phyloP scores from a whole-genome alignment of 2,113 vertebrate genomes.

The Emydocephalus ijimae region DNA sequence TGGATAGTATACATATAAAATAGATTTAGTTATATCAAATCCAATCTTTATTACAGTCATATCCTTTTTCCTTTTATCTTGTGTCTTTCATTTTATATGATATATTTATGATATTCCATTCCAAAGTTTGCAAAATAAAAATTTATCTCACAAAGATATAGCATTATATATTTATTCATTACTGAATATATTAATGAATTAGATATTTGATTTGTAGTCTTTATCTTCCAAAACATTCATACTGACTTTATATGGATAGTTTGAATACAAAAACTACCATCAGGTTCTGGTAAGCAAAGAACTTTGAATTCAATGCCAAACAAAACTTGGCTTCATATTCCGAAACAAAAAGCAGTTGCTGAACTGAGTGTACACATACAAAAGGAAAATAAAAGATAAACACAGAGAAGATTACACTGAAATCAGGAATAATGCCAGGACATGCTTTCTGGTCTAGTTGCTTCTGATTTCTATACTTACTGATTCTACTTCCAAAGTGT shows the following conservation, averaged over 20 bases:
- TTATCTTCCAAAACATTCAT: slow-evolving; percentile 15
- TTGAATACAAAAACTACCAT: slow-evolving; percentile 49
- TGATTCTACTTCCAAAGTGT: background rate
- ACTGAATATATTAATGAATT: background rate
- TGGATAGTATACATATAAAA: background rate
- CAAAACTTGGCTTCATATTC: slow-evolving; percentile 40
- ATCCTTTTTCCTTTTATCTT: background rate
- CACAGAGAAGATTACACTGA: slow-evolving; percentile 37
- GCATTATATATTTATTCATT: background rate
- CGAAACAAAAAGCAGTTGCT: slow-evolving; percentile 41
- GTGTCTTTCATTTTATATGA: background rate
- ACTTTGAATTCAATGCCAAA: slow-evolving; percentile 47
- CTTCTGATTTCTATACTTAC: slow-evolving; percentile 30
- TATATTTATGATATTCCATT: background rate
- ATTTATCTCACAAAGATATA: background rate
- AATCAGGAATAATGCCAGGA: slow-evolving; percentile 20
- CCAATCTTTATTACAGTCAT: background rate
- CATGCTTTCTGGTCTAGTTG: slow-evolving; percentile 33
- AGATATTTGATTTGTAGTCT: background rate
- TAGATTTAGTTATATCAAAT: background rate
- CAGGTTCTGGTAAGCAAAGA: slow-evolving; percentile 51
- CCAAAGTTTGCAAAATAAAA: background rate
- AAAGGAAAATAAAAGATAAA: slow-evolving; percentile 50
- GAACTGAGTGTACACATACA: slow-evolving; percentile 45
- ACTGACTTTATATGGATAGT: slow-evolving; percentile 34